A percentile compares a stretch with the other conserved stretches of the same genome.
These are phyloP conservation scores for Labia minor DNA, from an alignment of 2,888 invertebrate species.

Conservation along the genomic window DNA sequence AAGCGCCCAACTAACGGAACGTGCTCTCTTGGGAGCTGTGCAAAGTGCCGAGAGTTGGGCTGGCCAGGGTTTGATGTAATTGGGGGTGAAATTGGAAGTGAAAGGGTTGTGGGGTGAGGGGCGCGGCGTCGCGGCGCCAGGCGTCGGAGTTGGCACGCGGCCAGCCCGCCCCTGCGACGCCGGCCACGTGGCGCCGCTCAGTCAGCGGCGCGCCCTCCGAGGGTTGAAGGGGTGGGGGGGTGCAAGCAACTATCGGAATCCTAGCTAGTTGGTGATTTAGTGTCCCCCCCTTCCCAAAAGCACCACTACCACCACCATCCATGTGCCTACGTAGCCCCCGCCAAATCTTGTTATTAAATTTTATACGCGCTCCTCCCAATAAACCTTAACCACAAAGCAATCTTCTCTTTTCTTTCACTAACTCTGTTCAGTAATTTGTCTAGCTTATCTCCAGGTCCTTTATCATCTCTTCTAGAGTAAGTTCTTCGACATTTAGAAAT, in stretches of 20 bases:
- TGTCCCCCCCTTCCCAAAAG: neutral
- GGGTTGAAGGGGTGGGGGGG: no score
- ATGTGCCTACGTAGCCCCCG: neutral
- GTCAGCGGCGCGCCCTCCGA: slow-evolving; percentile 14
- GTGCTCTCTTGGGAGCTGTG: neutral
- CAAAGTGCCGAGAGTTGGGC: slow-evolving; percentile 14
- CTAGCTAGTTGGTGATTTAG: slow-evolving; percentile 3
- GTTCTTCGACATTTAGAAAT: no score
- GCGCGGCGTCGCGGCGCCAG: slow-evolving; percentile 17
- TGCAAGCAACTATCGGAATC: slow-evolving; percentile 3
- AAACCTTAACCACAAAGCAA: slow-evolving; percentile 4
- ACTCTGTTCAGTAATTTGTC: neutral
- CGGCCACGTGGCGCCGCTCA: slow-evolving; percentile 20
- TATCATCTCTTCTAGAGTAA: neutral
- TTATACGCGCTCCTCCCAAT: neutral
- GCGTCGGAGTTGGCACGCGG: neutral
- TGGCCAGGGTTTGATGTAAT: slow-evolving; percentile 18
- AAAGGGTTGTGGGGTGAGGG: slow-evolving; percentile 17
- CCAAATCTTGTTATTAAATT: slow-evolving; percentile 5
- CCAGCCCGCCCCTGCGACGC: slow-evolving; percentile 14
- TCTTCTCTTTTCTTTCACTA: neutral
- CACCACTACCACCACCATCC: neutral
- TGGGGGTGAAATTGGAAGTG: slow-evolving; percentile 22
- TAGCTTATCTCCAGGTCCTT: neutral
- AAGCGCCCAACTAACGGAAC: slow-evolving; percentile 14